These are phyloP conservation scores for Ceratina japonica DNA, from an alignment of 1,140 invertebrate species.

Conservation along the genomic window DNA sequence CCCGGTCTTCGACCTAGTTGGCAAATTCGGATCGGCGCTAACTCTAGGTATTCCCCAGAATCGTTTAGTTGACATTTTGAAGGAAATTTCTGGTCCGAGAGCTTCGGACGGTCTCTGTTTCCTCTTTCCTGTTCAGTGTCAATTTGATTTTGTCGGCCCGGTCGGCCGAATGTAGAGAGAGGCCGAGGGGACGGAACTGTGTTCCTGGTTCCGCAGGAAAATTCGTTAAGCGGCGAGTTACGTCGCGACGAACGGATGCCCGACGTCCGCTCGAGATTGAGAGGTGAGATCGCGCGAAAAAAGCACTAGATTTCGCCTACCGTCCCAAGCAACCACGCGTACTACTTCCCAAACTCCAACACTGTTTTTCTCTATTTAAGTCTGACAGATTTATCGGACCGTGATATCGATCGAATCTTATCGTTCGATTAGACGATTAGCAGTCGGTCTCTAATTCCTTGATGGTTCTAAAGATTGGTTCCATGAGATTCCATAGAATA, in stretches of 20 bases:
- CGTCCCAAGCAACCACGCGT: no score
- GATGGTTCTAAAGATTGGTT: no score
- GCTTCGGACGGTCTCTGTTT: not conserved
- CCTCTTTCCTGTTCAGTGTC: not conserved
- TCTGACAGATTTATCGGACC: no score
- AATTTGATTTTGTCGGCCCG: no score
- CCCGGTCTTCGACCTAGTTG: not conserved
- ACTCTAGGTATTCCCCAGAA: constrained; percentile 57
- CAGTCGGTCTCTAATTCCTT: no score
- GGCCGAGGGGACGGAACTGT: constrained; percentile 21
- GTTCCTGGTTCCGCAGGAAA: constrained; percentile 6
- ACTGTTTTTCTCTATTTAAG: no score
- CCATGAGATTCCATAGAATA: no score
- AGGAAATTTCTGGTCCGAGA: not conserved
- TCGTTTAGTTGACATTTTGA: not conserved
- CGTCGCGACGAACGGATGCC: constrained; percentile 20
- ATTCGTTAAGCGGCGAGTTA: constrained; percentile 1
- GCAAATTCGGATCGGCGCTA: constrained; percentile 18
- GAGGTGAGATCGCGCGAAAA: not conserved
- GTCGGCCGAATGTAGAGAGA: not conserved
- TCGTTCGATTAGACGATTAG: no score
- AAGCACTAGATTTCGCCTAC: no score
- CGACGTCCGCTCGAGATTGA: not conserved
- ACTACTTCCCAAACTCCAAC: no score
- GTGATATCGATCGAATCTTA: no score